Evolutionary conservation across 2,113 vertebrate species (phyloP).

Genomic region (Balaeniceps rex): DNA sequence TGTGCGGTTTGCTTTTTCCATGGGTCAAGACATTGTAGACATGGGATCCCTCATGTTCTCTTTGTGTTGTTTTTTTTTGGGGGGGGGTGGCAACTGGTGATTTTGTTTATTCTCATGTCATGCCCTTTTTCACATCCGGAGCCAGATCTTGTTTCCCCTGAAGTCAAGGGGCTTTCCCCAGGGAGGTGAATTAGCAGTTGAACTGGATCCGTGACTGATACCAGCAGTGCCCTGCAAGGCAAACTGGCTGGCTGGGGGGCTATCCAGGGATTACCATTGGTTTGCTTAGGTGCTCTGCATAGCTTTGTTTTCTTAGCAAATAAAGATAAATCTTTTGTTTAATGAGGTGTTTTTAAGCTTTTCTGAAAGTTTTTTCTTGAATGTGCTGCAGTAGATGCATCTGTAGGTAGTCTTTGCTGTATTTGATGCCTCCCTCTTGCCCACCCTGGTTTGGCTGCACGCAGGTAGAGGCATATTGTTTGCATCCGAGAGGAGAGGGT

Average conservation of each 20-base stretch:
- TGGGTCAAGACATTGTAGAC: not conserved
- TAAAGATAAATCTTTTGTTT: not conserved
- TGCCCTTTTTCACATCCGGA: not conserved
- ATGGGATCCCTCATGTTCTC: not conserved
- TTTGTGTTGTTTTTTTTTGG: not conserved
- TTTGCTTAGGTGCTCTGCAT: not conserved
- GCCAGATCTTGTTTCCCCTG: not conserved
- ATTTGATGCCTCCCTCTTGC: not conserved
- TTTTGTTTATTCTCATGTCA: not conserved
- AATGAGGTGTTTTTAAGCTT: not conserved
- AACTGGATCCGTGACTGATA: not conserved
- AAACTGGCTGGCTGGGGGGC: not conserved
- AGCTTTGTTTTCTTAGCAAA: slow-evolving; percentile 26
- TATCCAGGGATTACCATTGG: not conserved
- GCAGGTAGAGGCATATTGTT: not conserved
- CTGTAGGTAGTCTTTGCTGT: not conserved
- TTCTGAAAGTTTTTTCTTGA: not conserved
- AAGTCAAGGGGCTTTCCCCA: not conserved
- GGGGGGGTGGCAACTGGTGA: not conserved
- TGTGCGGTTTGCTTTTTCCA: not conserved
- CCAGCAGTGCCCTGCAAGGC: not conserved
- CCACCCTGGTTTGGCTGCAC: fast-evolving
- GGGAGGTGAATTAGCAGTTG: not conserved
- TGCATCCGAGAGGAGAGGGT: not conserved
- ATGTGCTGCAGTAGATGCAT: not conserved